These are phyloP conservation scores for Pseudopleuronectes americanus DNA, from an alignment of 2,797 vertebrate genomes.

Conservation along the genomic window DNA sequence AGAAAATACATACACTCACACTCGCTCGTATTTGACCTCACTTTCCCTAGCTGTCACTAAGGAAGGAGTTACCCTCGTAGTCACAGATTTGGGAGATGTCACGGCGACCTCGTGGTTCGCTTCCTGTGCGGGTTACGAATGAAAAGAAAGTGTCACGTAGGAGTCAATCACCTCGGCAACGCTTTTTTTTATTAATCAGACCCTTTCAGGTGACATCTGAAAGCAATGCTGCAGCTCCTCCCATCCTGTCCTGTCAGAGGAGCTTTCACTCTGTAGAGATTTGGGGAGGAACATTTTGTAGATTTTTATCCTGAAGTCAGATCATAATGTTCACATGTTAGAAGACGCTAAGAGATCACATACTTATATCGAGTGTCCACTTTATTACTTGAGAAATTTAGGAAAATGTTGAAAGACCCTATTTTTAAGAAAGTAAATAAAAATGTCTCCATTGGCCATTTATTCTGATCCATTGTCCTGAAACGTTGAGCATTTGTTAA, in stretches of 20 bases:
- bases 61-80: background rate
- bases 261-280: background rate
- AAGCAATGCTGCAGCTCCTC: background rate
- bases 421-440: too few relatives aligned
- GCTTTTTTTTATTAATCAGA: conserved; percentile 21
- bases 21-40: conserved; percentile 13
- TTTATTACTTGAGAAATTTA: too few relatives aligned
- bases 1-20: conserved; percentile 6
- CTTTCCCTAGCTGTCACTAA: conserved; percentile 1
- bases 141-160: conserved; percentile 30
- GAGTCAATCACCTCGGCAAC: background rate
- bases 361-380: too few relatives aligned
- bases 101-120: conserved; percentile 34
- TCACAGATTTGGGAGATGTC: conserved; percentile 27
- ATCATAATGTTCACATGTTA: background rate
- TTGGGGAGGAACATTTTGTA: background rate
- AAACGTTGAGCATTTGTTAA: background rate
- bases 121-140: conserved; percentile 32
- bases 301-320: conserved; percentile 4
- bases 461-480: too few relatives aligned
- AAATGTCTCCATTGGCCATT: too few relatives aligned
- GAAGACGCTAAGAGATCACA: too few relatives aligned
- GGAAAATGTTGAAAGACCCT: too few relatives aligned
- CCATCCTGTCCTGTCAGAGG: background rate
- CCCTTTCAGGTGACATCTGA: conserved; percentile 34